Evolutionary conservation across 2,888 invertebrate genomes (phyloP), one percentile per base, ranked within the genome.

Genomic region (Melanotus villosus): DNA sequence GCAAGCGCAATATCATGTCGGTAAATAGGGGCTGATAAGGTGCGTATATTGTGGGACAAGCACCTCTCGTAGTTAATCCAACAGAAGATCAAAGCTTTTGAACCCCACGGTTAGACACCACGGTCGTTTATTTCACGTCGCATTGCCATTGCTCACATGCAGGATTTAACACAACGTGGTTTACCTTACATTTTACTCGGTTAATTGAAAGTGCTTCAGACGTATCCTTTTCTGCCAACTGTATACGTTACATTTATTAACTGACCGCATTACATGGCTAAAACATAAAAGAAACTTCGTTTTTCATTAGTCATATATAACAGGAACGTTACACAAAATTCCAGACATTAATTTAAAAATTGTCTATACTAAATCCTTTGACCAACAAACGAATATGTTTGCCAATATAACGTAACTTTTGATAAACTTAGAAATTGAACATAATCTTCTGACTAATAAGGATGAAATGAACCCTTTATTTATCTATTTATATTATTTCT

Each of bases 81-180:
- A 64, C 64, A 56, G 47, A 50, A 62, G 62, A 62, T 64, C 64
- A 64, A 64, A 64, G 64, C 64, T 56, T 38, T 56, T 64, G 54
- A 64, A 64, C 32, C 36, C 23, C 38, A 26, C 50, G 50, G 38
- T 34, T 62, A 50, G 34, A 47, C 32, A 19, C 47, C 23, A 23
- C 36, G 43, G 62, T 50, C 62, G 56, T 56, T 56, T 47, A 60
- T 34, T 45, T 50, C 62, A 36, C 36, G 36, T 50, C 12, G 30
- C 32, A 50, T 21, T 62, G 38, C 50, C 52, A 52, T 52, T 52
- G 52, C 52, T 52, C 52, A 52, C 52, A 52, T 52, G 32, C 52
- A 32, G 18, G 32, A 52, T 52, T 52, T 52, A 12, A 52, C 52
- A 52, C 52, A 18, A 32, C 14, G 52, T 9, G 52, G 52, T 52